Percentiles rank a stretch among this genome's conserved stretches.
These are phyloP conservation scores for Boloria euphrosyne DNA, from an alignment of 2,888 invertebrate species.

Conservation along the genomic window DNA sequence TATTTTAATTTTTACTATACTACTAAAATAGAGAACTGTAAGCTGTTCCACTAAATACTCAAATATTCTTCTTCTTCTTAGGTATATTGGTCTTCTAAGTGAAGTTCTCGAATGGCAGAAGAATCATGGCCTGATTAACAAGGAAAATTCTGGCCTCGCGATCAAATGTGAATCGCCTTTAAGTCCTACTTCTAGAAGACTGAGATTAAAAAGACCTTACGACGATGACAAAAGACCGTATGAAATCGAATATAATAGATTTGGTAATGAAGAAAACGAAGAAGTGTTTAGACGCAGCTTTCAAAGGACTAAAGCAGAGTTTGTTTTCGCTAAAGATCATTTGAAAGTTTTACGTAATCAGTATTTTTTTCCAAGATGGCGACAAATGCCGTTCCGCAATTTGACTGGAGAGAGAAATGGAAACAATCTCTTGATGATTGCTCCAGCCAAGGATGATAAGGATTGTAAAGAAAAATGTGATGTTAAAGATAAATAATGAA, in stretches of 20 bases:
- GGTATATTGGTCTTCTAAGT: conserved; percentile 93
- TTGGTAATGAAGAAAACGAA: conserved; percentile 73
- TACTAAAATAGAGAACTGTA: neutral
- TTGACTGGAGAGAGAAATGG: conserved; percentile 82
- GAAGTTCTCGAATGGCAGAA: conserved; percentile 96
- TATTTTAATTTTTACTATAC: neutral
- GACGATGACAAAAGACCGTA: conserved; percentile 62
- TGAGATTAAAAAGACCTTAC: conserved; percentile 64
- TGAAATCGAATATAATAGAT: conserved; percentile 55
- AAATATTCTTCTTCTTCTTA: conserved; percentile 51
- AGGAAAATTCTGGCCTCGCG: conserved; percentile 71
- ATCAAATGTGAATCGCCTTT: conserved; percentile 81
- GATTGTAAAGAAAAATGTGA: conserved; percentile 49
- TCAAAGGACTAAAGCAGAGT: conserved; percentile 58
- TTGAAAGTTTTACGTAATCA: conserved; percentile 65
- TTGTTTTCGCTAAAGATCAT: conserved; percentile 67
- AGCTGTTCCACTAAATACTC: neutral
- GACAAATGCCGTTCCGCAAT: conserved; percentile 73
- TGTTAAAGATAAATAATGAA: conserved; percentile 39
- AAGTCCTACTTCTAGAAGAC: conserved; percentile 63
- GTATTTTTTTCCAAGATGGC: conserved; percentile 70
- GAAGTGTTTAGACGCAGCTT: conserved; percentile 49
- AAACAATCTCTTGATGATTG: conserved; percentile 86
- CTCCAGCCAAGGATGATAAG: conserved; percentile 70
- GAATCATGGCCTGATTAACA: conserved; percentile 70